Evolutionary conservation across 2,797 vertebrate species (phyloP).

Genomic region (Karalla daura): DNA sequence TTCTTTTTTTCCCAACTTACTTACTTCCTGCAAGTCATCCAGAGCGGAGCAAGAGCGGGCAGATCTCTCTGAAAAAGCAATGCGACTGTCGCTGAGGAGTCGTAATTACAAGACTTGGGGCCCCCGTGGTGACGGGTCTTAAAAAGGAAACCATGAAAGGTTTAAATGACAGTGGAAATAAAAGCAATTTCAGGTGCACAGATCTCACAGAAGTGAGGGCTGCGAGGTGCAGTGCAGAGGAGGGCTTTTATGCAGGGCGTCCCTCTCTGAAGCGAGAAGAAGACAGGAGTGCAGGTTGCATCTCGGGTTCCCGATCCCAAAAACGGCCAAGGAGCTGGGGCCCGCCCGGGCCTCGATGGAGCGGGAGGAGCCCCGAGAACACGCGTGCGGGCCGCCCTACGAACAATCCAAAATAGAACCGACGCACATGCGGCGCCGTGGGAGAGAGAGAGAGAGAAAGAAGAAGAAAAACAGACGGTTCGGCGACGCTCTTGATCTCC

Average conservation of each 20-base stretch:
- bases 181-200: not conserved
- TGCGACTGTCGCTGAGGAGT: not conserved
- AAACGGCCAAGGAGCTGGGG: not conserved
- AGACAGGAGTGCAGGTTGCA: not conserved
- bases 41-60: not conserved
- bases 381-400: not conserved
- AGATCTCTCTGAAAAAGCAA: not conserved
- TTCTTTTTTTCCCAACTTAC: not conserved
- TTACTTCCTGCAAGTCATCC: not conserved
- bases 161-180: constrained; percentile 1
- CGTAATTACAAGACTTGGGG: not conserved
- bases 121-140: not conserved
- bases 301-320: constrained; percentile 1
- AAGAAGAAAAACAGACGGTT: constrained; percentile 4
- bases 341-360: no score
- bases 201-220: not conserved
- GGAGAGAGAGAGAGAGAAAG: no score
- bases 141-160: not conserved
- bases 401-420: constrained; percentile 1
- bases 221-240: not conserved
- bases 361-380: not conserved
- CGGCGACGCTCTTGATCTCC: constrained; percentile 7
- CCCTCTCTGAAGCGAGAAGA: not conserved
- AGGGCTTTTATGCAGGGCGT: not conserved
- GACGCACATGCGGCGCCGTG: not conserved